Evolutionary conservation across 92 coral and sea anemone genomes (phyloP).

Genomic region (Epizoanthus scotinus): DNA sequence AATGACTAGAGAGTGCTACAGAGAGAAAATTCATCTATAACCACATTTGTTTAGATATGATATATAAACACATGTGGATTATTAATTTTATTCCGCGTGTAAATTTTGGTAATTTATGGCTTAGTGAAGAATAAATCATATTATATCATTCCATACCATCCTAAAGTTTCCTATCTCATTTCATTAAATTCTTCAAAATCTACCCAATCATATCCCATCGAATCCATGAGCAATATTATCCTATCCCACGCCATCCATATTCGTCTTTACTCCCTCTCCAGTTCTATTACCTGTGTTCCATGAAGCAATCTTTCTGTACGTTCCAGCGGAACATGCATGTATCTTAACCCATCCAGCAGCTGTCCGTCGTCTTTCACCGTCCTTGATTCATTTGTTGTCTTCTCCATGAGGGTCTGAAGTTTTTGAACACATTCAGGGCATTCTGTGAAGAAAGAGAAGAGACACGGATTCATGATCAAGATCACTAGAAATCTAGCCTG

Average conservation of each 20-base stretch:
- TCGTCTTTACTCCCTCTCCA: not conserved
- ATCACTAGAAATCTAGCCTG: too few relatives aligned
- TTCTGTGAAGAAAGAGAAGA: conserved; percentile 40
- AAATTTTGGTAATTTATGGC: too few relatives aligned
- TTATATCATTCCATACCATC: too few relatives aligned
- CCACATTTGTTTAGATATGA: accelerated
- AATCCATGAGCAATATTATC: too few relatives aligned
- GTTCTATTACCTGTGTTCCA: conserved; percentile 45
- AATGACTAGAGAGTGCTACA: too few relatives aligned
- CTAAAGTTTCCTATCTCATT: too few relatives aligned
- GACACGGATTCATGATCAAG: not conserved
- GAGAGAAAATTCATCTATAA: too few relatives aligned
- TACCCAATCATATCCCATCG: too few relatives aligned
- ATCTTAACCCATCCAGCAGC: conserved; percentile 44
- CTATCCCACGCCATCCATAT: too few relatives aligned
- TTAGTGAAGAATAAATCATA: too few relatives aligned
- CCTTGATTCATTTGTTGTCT: conserved; percentile 40
- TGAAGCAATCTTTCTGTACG: conserved; percentile 24
- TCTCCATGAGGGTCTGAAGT: conserved; percentile 41
- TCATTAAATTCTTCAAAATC: too few relatives aligned
- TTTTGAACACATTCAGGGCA: conserved; percentile 78
- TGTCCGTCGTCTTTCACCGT: conserved; percentile 28
- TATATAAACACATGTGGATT: accelerated
- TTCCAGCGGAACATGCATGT: conserved; percentile 55
- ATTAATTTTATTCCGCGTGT: too few relatives aligned